Percentiles rank a stretch among this genome's conserved stretches.
phyloP scores from a whole-genome alignment of 2,113 vertebrate species.

The Panthera uncia region DNA sequence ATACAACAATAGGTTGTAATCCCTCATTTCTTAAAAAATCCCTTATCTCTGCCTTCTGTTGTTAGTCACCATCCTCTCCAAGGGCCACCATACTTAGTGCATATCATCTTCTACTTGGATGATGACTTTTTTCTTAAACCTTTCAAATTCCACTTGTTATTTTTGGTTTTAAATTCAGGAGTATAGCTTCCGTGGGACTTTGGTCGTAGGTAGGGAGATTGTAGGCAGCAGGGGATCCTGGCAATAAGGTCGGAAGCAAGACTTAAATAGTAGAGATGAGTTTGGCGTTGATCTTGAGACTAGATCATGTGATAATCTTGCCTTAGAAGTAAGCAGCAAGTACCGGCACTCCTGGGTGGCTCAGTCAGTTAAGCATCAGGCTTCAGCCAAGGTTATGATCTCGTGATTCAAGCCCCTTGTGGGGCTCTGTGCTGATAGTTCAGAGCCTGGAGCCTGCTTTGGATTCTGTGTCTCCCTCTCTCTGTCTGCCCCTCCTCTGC shows the following conservation, averaged over 20 bases:
- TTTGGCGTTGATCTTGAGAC: background rate
- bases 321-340: background rate
- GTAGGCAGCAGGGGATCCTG: background rate
- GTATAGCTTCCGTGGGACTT: background rate
- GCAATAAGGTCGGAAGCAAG: background rate
- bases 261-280: background rate
- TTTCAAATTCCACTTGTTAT: background rate
- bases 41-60: background rate
- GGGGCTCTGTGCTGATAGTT: too few relatives aligned
- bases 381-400: too few relatives aligned
- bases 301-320: background rate
- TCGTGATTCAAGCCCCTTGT: too few relatives aligned
- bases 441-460: too few relatives aligned
- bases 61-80: background rate
- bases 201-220: background rate
- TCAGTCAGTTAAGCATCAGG: too few relatives aligned
- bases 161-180: slow-evolving; percentile 24
- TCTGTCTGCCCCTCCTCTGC: too few relatives aligned
- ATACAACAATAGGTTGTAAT: background rate
- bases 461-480: too few relatives aligned
- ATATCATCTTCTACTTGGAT: background rate
- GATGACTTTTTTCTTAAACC: background rate
- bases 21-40: background rate
- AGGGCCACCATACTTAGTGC: background rate
- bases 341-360: background rate